phyloP scores from a whole-genome alignment of 2,113 vertebrate genomes.

The Nothoprocta pentlandii region DNA sequence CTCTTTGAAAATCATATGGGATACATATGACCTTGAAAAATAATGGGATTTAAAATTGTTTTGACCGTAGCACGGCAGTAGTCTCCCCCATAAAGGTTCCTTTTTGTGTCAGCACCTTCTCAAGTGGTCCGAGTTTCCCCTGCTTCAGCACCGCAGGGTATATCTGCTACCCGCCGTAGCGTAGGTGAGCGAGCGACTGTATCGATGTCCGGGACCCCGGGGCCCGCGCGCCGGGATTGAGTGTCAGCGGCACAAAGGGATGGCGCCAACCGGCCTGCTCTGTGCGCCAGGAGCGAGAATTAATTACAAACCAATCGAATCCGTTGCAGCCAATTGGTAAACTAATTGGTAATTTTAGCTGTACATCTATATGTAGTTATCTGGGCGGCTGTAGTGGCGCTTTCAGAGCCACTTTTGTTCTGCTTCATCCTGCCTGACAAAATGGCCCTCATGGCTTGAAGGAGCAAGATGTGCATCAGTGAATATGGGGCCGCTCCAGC shows the following conservation, averaged over 20 bases:
- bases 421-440: constrained; percentile 79
- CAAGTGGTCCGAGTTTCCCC: constrained; percentile 72
- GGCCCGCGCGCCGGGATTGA: constrained; percentile 82
- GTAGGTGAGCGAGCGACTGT: constrained; percentile 72
- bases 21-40: constrained; percentile 81
- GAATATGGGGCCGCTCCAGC: constrained; percentile 76
- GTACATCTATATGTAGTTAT: constrained; percentile 85
- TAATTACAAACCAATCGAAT: constrained; percentile 96
- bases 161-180: constrained; percentile 2
- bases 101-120: constrained; percentile 83
- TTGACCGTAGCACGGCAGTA: constrained; percentile 48
- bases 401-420: constrained; percentile 88
- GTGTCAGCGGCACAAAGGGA: constrained; percentile 93
- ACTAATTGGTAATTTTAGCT: constrained; percentile 98
- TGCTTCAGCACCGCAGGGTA: constrained; percentile 67
- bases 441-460: constrained; percentile 79
- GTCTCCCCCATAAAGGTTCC: constrained; percentile 53
- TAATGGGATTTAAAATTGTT: constrained; percentile 73
- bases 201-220: constrained; percentile 81
- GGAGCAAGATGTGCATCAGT: constrained; percentile 83
- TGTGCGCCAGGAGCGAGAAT: constrained; percentile 89
- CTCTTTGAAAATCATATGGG: background rate
- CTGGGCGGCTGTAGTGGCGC: constrained; percentile 74
- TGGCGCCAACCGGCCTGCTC: constrained; percentile 93
- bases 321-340: constrained; percentile 92